phyloP scores from a whole-genome alignment of 2,797 vertebrate genomes.

The Cossypha caffra region DNA sequence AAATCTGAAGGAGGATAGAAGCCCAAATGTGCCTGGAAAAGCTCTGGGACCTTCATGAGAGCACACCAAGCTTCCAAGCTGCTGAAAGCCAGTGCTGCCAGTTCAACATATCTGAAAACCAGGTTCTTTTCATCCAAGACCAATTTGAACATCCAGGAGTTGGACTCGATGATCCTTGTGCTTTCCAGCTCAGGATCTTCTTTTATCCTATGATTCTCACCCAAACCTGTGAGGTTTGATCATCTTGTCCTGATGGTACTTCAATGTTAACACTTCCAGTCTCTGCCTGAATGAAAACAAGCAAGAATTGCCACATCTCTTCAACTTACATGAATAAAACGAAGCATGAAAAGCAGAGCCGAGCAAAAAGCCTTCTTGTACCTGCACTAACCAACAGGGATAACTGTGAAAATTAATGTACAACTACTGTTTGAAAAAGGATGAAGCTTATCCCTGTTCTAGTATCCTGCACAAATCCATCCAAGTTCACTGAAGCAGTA shows the following conservation, averaged over 20 bases:
- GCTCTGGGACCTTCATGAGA: background rate
- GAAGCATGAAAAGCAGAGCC: background rate
- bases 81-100: background rate
- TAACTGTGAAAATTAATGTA: slow-evolving; percentile 13
- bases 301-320: background rate
- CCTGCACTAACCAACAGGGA: background rate
- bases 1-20: background rate
- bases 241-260: background rate
- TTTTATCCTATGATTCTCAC: background rate
- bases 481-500: background rate
- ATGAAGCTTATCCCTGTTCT: background rate
- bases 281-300: background rate
- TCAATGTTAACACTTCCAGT: background rate
- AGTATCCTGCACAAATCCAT: slow-evolving; percentile 14
- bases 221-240: background rate
- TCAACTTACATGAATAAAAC: background rate
- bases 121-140: background rate
- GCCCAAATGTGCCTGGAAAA: background rate
- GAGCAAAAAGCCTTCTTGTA: background rate
- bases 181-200: background rate
- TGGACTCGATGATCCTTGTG: background rate
- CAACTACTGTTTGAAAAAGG: background rate
- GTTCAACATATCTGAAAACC: background rate
- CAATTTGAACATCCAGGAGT: background rate
- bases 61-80: background rate